These are phyloP conservation scores for Heterodera schachtii DNA, from an alignment of 1,140 invertebrate species.

Conservation along the genomic window DNA sequence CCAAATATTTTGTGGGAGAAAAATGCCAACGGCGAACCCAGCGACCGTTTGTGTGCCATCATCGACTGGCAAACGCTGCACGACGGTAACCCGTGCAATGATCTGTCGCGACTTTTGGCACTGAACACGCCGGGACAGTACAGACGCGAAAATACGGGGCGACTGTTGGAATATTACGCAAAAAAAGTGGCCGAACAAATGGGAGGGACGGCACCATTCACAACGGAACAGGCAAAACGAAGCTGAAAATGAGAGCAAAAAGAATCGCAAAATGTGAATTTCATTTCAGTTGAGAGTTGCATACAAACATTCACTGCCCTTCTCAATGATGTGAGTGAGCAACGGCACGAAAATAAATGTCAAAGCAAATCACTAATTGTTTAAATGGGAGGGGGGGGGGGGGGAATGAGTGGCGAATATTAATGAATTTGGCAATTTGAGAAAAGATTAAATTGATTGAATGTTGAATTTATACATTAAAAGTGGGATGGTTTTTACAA, in stretches of 20 bases:
- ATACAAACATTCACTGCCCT: constrained; percentile 20
- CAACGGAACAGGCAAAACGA: constrained; percentile 24
- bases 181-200: constrained; percentile 35
- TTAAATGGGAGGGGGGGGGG: background rate
- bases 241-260: background rate
- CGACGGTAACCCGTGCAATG: constrained; percentile 45
- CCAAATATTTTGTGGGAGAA: constrained; percentile 48
- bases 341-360: no score
- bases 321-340: background rate
- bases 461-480: no score
- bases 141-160: constrained; percentile 42
- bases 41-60: constrained; percentile 33
- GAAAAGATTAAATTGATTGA: no score
- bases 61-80: constrained; percentile 52
- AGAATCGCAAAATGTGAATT: background rate
- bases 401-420: background rate
- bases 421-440: no score
- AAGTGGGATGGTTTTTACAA: no score
- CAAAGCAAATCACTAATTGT: background rate
- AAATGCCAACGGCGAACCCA: constrained; percentile 37
- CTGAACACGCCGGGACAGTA: constrained; percentile 45
- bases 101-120: constrained; percentile 39
- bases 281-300: constrained; percentile 18
- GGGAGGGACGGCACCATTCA: constrained; percentile 37
- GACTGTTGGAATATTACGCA: constrained; percentile 40